phyloP scores from a whole-genome alignment of 37 sponge, comb jelly and placozoan species.

The Dysidea cf. avara region DNA sequence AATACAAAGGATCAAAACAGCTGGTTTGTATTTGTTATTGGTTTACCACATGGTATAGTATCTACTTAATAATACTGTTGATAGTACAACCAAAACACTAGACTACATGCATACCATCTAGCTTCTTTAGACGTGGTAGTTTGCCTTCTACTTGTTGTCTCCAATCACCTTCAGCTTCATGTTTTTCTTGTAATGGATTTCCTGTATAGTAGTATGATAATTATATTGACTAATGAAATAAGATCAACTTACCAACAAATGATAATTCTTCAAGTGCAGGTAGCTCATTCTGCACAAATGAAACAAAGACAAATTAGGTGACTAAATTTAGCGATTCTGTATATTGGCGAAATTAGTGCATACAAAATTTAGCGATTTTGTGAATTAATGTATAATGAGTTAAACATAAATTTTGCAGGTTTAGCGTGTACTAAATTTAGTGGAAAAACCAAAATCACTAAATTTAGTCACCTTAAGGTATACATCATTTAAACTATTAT shows the following conservation, averaged over 20 bases:
- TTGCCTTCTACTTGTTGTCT: conserved; percentile 79
- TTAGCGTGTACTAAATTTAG: too few relatives aligned
- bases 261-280: conserved; percentile 81
- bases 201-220: conserved; percentile 14
- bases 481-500: too few relatives aligned
- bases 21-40: neutral
- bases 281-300: conserved; percentile 72
- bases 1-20: neutral
- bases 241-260: conserved; percentile 79
- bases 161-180: conserved; percentile 88
- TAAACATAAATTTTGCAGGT: too few relatives aligned
- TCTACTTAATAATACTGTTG: neutral
- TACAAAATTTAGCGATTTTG: too few relatives aligned
- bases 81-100: too few relatives aligned
- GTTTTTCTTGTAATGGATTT: conserved; percentile 97
- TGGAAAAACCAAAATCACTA: too few relatives aligned
- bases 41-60: neutral
- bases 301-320: too few relatives aligned
- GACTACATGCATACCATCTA: conserved; percentile 90
- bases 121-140: conserved; percentile 89
- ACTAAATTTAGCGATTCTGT: too few relatives aligned
- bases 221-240: too few relatives aligned
- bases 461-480: too few relatives aligned
- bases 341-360: too few relatives aligned
- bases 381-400: too few relatives aligned